Percentiles rank a stretch among this genome's conserved stretches.
phyloP scores from a whole-genome alignment of 2,888 invertebrate genomes.

The Zygogramma bicolorata region DNA sequence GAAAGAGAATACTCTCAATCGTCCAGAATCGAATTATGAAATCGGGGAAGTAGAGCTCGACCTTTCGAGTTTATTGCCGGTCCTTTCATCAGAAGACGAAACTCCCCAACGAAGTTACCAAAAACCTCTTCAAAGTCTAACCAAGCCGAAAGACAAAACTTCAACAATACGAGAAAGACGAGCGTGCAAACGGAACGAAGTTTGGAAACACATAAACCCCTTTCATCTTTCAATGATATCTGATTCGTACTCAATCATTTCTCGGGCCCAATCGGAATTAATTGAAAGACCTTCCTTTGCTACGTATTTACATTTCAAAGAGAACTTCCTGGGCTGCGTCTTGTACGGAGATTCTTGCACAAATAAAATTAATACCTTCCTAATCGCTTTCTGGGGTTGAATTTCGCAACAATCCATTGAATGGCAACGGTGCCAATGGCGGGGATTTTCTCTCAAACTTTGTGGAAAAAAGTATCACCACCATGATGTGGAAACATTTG shows the following conservation, averaged over 20 bases:
- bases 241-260: constrained; percentile 38
- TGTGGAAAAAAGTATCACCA: too few species aligned
- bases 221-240: constrained; percentile 41
- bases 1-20: not conserved
- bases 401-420: constrained; percentile 18
- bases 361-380: constrained; percentile 41
- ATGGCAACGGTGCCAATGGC: not conserved
- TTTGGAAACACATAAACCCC: constrained; percentile 34
- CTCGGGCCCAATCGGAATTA: constrained; percentile 34
- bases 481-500: too few species aligned
- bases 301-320: too few species aligned
- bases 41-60: not conserved
- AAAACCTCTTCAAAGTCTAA: constrained; percentile 33
- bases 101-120: constrained; percentile 35
- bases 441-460: not conserved
- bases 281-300: constrained; percentile 40
- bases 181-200: constrained; percentile 37
- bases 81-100: constrained; percentile 27
- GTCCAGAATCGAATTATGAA: not conserved
- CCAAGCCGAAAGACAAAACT: constrained; percentile 36
- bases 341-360: constrained; percentile 27
- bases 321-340: constrained; percentile 28
- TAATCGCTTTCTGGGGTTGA: constrained; percentile 34
- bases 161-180: constrained; percentile 29
- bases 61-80: not conserved